Percentiles rank a stretch among this genome's conserved stretches.
Evolutionary conservation across 1,140 invertebrate species (phyloP).

Genomic region (Drosophila azteca): DNA sequence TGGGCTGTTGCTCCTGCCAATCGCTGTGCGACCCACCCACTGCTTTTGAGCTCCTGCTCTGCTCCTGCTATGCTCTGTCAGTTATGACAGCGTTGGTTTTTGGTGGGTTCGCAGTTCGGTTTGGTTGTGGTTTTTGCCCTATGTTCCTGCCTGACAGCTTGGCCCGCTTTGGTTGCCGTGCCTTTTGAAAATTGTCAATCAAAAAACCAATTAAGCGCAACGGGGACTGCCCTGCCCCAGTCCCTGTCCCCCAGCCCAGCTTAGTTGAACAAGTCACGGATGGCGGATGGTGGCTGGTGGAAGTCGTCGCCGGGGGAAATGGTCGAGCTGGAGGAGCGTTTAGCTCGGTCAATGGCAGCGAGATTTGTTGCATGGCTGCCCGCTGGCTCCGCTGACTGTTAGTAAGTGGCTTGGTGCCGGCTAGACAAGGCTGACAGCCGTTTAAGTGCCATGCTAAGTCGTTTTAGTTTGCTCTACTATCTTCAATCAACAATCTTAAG

Average conservation of each 20-base stretch:
- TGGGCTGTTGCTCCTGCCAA: slow-evolving; percentile 27
- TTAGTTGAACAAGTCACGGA: slow-evolving; percentile 28
- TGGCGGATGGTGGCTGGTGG: background rate
- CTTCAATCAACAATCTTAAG: slow-evolving; percentile 4
- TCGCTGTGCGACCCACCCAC: slow-evolving; percentile 15
- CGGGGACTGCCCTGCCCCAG: slow-evolving; percentile 23
- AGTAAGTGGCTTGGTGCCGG: slow-evolving; percentile 46
- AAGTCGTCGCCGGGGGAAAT: no score
- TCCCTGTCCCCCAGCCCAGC: slow-evolving; percentile 4
- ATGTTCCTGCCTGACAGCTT: slow-evolving; percentile 10
- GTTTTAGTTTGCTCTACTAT: background rate
- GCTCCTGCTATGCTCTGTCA: slow-evolving; percentile 35
- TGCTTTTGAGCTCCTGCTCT: background rate
- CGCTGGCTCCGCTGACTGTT: slow-evolving; percentile 30
- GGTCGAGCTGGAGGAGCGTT: slow-evolving; percentile 2
- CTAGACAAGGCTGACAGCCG: slow-evolving; percentile 49
- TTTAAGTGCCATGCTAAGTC: slow-evolving; percentile 54
- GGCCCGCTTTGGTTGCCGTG: slow-evolving; percentile 30
- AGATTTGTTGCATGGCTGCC: slow-evolving; percentile 32
- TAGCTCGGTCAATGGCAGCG: slow-evolving; percentile 37
- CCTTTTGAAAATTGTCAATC: slow-evolving; percentile 80
- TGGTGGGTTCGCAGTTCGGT: slow-evolving; percentile 4
- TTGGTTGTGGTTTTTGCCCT: slow-evolving; percentile 14
- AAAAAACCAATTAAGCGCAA: slow-evolving; percentile 83
- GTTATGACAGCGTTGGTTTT: slow-evolving; percentile 60